These are phyloP conservation scores for Alaudala cheleensis DNA, from an alignment of 2,113 vertebrate genomes.

Conservation along the genomic window DNA sequence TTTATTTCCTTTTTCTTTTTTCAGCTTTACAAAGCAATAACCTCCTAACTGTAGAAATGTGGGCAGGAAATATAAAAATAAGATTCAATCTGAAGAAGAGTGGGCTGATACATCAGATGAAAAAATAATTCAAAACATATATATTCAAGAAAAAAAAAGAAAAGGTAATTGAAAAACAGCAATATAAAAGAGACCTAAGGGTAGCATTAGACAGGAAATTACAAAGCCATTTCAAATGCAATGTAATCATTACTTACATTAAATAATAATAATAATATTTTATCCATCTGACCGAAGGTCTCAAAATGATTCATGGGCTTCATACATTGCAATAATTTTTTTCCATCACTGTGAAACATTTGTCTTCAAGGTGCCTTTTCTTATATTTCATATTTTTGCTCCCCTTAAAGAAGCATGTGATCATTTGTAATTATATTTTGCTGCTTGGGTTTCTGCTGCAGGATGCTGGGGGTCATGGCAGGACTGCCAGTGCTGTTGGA, in stretches of 20 bases:
- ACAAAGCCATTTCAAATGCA: conserved; percentile 17
- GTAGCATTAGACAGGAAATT: conserved; percentile 52
- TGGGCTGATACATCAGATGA: neutral
- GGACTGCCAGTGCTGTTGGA: neutral
- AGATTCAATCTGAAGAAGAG: conserved; percentile 32
- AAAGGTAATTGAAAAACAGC: neutral
- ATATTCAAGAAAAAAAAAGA: conserved; percentile 6
- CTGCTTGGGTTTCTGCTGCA: neutral
- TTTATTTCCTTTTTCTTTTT: neutral
- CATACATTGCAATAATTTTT: neutral
- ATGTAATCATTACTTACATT: neutral
- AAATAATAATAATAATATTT: conserved; percentile 22
- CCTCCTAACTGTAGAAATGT: neutral
- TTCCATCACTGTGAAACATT: neutral
- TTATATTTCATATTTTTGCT: neutral
- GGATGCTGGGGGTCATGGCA: too few relatives aligned
- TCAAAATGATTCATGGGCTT: neutral
- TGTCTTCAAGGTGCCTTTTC: neutral
- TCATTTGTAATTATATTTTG: neutral
- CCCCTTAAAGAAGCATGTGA: neutral
- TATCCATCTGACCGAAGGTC: neutral
- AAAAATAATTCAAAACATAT: conserved; percentile 61
- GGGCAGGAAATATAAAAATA: conserved; percentile 47
- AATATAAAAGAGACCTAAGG: conserved; percentile 17
- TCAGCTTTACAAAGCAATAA: conserved; percentile 1